Evolutionary conservation across 2,888 invertebrate species (phyloP), one percentile per base, ranked within the genome.

Genomic region (Oxytorus armatus): DNA sequence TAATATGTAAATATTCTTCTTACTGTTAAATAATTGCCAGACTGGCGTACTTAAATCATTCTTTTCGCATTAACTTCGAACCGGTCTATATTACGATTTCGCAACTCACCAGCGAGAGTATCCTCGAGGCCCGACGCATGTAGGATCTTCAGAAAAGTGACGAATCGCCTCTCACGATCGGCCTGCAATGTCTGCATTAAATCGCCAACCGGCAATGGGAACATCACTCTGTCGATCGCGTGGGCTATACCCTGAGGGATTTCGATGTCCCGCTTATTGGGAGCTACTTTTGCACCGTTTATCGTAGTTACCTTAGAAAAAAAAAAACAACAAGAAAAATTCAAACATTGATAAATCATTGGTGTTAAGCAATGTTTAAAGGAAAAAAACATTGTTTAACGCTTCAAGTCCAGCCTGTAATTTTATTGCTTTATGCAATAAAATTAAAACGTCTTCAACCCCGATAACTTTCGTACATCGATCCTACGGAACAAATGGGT

Each of bases 241-340:
- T 97, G 97, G 0, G 97, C 97, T 84, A 97, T 94, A 49, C 97
- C 97, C 92, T 97, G 97, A 0, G 97, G 97, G 83, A 97, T 96
- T 85, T 95, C 94, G 66, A 97, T 96, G 90, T 97, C 96, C 89
- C 95, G 95, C 90, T 96, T 96, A 79, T 96, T 96, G n/a, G 95
- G 94, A 39, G 96, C 92, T 16, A 97, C 94, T 92, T 96, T 94
- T 23, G 97, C 97, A 18, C 97, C 97, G 88, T 97, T 97, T 88
- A 97, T 96, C 49, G 97, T 97, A 39, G 96, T 96, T 75, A 97
- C 94, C 94, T 96, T 90, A 66, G 86, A 84, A 11, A 68, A 66
- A 23, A 44, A 49, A 51, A 63, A 55, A 76, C n/a, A 39, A 53
- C 29, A 42, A 42, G 21, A 42, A 42, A 25, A 23, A 33, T 51